phyloP scores from a whole-genome alignment of 2,113 vertebrate species.

The Archilochus colubris region DNA sequence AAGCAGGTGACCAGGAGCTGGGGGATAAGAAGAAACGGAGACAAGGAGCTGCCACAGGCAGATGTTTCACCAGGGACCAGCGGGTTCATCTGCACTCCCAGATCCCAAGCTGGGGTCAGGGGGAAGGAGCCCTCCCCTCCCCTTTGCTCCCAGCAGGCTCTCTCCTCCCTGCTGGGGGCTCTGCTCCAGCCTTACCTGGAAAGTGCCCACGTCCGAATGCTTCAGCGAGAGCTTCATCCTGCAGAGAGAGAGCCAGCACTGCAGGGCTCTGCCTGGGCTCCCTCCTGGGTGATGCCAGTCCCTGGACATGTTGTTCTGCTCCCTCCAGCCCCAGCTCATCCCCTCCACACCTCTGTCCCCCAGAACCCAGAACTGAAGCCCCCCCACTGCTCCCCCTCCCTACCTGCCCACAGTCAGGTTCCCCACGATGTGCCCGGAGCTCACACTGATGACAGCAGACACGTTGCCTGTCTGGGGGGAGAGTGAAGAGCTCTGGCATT shows the following conservation, averaged over 20 bases:
- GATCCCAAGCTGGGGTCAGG: fast-evolving
- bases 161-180: neutral
- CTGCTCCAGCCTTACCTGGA: constrained; percentile 63
- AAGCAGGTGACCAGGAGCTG: neutral
- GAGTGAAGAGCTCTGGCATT: neutral
- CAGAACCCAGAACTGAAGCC: neutral
- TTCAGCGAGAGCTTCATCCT: constrained; percentile 74
- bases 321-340: neutral
- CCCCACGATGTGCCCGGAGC: constrained; percentile 10
- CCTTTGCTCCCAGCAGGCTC: neutral
- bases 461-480: constrained; percentile 55
- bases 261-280: neutral
- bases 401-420: constrained; percentile 61
- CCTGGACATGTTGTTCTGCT: fast-evolving
- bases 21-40: neutral
- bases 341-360: too few relatives aligned
- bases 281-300: fast-evolving
- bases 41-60: fast-evolving
- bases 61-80: fast-evolving
- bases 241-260: neutral
- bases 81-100: neutral
- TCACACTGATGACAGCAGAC: neutral
- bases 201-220: constrained; percentile 59
- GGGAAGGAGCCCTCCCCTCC: neutral
- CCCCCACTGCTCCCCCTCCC: neutral